A percentile compares a stretch with the other conserved stretches of the same genome.
These are phyloP conservation scores for Drusus annulatus DNA, from an alignment of 1,140 invertebrate genomes.

Conservation along the genomic window DNA sequence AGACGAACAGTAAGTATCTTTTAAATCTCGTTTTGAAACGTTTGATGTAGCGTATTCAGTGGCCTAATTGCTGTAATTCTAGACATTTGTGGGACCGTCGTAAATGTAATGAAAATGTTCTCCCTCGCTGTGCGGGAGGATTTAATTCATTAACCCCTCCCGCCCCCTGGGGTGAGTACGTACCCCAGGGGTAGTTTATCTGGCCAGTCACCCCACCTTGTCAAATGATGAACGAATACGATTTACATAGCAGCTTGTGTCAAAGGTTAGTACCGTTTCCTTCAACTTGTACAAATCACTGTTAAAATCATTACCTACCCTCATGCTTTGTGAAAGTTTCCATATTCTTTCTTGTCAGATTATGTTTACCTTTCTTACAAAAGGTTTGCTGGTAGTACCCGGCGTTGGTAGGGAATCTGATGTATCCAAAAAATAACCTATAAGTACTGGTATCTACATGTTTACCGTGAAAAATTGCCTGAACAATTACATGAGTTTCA, in stretches of 20 bases:
- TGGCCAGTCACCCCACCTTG: conserved; percentile 22
- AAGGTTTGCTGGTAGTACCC: too few species aligned
- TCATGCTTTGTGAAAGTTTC: neutral
- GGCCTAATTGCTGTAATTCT: too few species aligned
- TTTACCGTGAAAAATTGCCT: too few species aligned
- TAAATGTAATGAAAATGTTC: conserved; percentile 14
- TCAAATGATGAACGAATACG: conserved; percentile 39
- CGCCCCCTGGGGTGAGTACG: neutral
- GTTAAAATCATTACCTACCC: neutral
- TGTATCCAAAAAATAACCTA: too few species aligned
- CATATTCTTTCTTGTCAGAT: neutral
- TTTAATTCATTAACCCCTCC: conserved; percentile 40
- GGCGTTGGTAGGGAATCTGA: too few species aligned
- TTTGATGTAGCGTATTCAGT: too few species aligned
- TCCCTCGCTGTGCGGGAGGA: neutral
- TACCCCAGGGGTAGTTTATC: conserved; percentile 32
- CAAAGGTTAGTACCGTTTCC: conserved; percentile 20
- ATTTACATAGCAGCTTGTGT: conserved; percentile 33
- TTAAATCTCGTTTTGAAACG: too few species aligned
- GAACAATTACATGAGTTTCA: too few species aligned
- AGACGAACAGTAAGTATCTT: too few species aligned
- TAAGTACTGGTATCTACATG: too few species aligned
- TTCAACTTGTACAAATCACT: conserved; percentile 5
- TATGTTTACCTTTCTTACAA: too few species aligned
- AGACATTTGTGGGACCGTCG: too few species aligned